Base-by-base conservation (phyloP, 1,140 invertebrate species). In the Drosophila suzukii region DNA sequence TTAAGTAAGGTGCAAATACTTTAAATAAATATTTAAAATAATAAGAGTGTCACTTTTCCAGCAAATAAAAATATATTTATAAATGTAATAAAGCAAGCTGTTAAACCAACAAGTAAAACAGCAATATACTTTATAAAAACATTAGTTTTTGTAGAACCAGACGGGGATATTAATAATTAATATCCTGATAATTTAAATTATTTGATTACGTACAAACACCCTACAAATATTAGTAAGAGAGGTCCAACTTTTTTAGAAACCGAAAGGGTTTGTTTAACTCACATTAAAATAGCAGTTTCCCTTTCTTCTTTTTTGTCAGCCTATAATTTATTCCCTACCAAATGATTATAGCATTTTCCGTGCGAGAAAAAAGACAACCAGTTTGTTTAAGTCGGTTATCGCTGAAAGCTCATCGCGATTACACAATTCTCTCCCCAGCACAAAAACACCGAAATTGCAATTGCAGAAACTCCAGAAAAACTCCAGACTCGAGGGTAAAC, bases 371-470 rank as follows among this genome's bases (percentile, higher is more conserved):
- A 50, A 49, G 7, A 15, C 30, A 15, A 27, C 24, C 17, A 38
- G 12, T 59, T 24, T 38, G 39, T 15, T 30, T 27, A 49, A 49
- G 32, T 51, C 36, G 13, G 10, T 70, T 62, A 49, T 53, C 58
- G 20, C 24, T 8, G 44, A 41, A 51, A 43, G 41, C 55, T 59
- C 63, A 81, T 61, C 55, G 38, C 32, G 44, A 75, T 81, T 71
- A 61, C 71, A 66, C 43, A 81, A 81, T 81, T 63, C 46, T 34
- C 39, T 57, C n/a, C 24, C 12, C 24, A 49, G 54, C 44, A 36
- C 39, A 32, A 58, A 30, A 24, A 47, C 49, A 32, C 38, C 27
- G 39, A 59, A 66, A 41, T 65, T 49, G 43, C 36, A 66, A 20
- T 49, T 15, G 51, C 20, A 34, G 30, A 24, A 43, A 13, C 32